These are phyloP conservation scores for Selenia dentaria DNA, from an alignment of 2,888 invertebrate genomes.

Conservation along the genomic window DNA sequence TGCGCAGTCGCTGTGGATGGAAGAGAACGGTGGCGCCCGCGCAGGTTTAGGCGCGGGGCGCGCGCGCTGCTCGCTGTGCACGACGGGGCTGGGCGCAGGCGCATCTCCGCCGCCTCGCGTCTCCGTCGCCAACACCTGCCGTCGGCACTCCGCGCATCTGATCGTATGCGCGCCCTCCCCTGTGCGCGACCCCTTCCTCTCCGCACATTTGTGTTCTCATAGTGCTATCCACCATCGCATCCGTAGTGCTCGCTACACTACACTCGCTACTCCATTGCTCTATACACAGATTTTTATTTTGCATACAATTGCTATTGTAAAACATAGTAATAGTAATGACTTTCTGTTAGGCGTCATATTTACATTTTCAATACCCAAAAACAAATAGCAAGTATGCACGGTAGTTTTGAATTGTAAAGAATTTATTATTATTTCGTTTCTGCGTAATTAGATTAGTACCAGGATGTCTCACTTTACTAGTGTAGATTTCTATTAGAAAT, in stretches of 20 bases:
- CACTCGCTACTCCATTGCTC: background rate
- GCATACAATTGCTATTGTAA: too few relatives aligned
- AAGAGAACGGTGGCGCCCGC: conserved; percentile 59
- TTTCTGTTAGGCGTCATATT: background rate
- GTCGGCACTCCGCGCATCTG: conserved; percentile 71
- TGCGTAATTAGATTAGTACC: too few relatives aligned
- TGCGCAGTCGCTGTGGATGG: conserved; percentile 86
- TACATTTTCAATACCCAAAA: background rate
- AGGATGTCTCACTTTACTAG: too few relatives aligned
- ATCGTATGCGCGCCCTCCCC: conserved; percentile 60
- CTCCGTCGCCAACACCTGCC: conserved; percentile 54
- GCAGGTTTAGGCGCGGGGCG: conserved; percentile 36
- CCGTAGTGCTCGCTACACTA: conserved; percentile 1
- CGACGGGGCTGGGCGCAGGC: conserved; percentile 53
- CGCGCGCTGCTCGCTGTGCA: conserved; percentile 61
- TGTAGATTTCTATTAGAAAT: too few relatives aligned
- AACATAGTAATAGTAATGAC: too few relatives aligned
- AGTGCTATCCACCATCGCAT: conserved; percentile 2
- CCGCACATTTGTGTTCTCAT: conserved; percentile 20
- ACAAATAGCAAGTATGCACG: conserved; percentile 2
- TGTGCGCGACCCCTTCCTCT: conserved; percentile 35
- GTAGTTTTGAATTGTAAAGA: conserved; percentile 2
- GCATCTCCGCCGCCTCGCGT: conserved; percentile 56
- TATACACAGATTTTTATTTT: too few relatives aligned
- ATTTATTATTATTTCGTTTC: too few relatives aligned